Evolutionary conservation across 2,113 vertebrate species (phyloP).

Genomic region (Ptilonorhynchus violaceus): DNA sequence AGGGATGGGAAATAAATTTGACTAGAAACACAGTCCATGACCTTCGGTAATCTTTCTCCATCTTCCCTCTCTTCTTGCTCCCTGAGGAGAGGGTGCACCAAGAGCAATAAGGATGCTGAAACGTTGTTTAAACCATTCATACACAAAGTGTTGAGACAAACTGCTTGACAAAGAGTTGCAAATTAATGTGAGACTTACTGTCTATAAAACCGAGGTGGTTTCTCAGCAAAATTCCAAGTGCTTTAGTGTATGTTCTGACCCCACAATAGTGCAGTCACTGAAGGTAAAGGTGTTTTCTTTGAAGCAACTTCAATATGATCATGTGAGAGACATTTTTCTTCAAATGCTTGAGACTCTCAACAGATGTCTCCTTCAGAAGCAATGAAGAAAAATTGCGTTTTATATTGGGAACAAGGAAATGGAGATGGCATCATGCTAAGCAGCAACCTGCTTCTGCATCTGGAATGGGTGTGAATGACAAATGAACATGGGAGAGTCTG

Average conservation of each 20-base stretch:
- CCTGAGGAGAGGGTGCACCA: not conserved
- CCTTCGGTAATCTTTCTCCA: not conserved
- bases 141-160: not conserved
- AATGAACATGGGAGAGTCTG: not conserved
- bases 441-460: conserved; percentile 34
- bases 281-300: not conserved
- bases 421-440: conserved; percentile 16
- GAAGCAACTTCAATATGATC: not conserved
- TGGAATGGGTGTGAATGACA: not conserved
- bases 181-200: not conserved
- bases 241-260: not conserved
- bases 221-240: not conserved
- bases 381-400: not conserved
- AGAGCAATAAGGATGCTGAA: not conserved
- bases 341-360: not conserved
- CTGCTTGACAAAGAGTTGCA: not conserved
- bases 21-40: not conserved
- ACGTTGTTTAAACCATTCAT: not conserved
- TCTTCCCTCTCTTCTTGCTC: not conserved
- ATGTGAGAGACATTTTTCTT: not conserved
- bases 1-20: not conserved
- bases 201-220: not conserved
- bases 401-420: not conserved
- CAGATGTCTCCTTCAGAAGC: conserved; percentile 40
- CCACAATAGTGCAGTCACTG: not conserved